These are phyloP conservation scores for Amazona guildingii DNA, from an alignment of 2,113 vertebrate species.

Conservation along the genomic window DNA sequence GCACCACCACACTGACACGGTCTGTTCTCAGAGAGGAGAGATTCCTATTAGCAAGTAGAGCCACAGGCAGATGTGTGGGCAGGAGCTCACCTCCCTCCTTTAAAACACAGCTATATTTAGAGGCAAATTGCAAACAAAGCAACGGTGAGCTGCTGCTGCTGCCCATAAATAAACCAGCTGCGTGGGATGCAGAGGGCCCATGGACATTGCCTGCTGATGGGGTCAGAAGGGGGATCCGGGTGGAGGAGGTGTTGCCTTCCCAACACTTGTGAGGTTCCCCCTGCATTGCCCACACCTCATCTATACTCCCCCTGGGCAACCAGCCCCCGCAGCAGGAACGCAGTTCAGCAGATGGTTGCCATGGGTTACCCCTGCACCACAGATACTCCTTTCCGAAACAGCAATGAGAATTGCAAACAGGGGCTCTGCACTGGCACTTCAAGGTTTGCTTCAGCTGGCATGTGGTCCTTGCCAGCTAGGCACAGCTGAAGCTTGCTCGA, in stretches of 20 bases:
- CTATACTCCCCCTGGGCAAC: constrained; percentile 34
- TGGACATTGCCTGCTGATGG: neutral
- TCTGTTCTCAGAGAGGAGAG: rapidly evolving
- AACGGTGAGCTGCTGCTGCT: neutral
- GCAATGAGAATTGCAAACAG: constrained; percentile 69
- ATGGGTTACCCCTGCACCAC: constrained; percentile 73
- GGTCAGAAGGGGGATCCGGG: neutral
- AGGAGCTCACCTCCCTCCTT: neutral
- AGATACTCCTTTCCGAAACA: constrained; percentile 75
- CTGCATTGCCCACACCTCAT: neutral
- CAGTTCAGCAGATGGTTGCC: constrained; percentile 74
- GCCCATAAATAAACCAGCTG: constrained; percentile 58
- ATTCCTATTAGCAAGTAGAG: neutral
- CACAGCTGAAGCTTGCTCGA: neutral
- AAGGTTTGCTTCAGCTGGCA: constrained; percentile 16
- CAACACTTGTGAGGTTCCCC: neutral
- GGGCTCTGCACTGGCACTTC: constrained; percentile 34
- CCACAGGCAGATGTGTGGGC: neutral
- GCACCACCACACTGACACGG: rapidly evolving
- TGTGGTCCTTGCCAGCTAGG: neutral
- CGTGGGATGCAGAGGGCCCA: neutral
- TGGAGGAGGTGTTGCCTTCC: neutral
- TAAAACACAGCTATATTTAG: constrained; percentile 44
- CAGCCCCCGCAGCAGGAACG: constrained; percentile 55
- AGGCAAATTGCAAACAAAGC: constrained; percentile 36